Evolutionary conservation across 1,140 invertebrate species (phyloP).

Genomic region (Patella vulgata): DNA sequence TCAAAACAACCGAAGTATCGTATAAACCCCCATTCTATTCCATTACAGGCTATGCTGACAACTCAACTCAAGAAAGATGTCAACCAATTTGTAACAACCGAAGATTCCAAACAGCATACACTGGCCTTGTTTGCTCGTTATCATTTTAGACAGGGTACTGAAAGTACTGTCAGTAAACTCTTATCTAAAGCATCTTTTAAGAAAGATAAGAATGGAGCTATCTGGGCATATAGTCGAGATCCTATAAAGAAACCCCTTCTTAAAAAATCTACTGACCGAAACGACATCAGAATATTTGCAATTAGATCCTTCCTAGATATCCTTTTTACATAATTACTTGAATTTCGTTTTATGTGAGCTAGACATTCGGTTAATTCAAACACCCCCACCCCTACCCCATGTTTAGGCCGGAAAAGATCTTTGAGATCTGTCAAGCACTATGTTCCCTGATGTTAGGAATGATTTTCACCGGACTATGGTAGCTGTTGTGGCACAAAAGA

Average conservation of each 20-base stretch:
- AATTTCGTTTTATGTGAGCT: too few relatives aligned
- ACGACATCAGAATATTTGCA: conserved; percentile 33
- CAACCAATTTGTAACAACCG: not conserved
- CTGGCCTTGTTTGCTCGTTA: conserved; percentile 23
- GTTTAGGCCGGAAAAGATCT: too few relatives aligned
- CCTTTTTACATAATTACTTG: too few relatives aligned
- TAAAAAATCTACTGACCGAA: conserved; percentile 25
- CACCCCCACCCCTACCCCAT: too few relatives aligned
- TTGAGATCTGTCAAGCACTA: too few relatives aligned
- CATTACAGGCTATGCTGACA: conserved; percentile 31
- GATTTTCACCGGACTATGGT: too few relatives aligned
- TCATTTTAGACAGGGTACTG: conserved; percentile 29
- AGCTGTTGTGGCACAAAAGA: too few relatives aligned
- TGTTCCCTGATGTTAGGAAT: too few relatives aligned
- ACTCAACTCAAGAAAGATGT: conserved; percentile 35
- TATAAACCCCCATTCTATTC: not conserved
- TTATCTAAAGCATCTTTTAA: conserved; percentile 45
- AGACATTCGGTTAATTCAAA: too few relatives aligned
- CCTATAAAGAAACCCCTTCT: conserved; percentile 43
- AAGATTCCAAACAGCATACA: conserved; percentile 18
- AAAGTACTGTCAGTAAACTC: conserved; percentile 40
- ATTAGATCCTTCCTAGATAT: conserved; percentile 41
- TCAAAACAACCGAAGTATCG: too few relatives aligned
- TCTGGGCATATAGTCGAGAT: conserved; percentile 47
- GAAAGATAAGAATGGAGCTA: conserved; percentile 26